Conservation (phyloP, 1,140 invertebrate species). For the Galleria mellonella region DNA sequence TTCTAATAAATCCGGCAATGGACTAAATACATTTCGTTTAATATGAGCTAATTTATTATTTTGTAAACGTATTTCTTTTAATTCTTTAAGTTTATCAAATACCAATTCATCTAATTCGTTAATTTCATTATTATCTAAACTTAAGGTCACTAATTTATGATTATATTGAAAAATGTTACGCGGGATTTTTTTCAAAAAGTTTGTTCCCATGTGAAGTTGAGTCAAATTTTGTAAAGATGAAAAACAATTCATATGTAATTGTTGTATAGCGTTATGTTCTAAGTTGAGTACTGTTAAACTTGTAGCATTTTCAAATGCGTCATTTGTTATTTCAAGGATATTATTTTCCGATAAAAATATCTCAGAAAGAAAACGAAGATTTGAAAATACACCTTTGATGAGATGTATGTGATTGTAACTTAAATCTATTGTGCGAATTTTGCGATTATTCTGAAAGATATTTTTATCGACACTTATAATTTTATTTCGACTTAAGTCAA, state of each 20-base stretch:
- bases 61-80: constrained; percentile 90
- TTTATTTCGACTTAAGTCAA: constrained; percentile 92
- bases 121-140: constrained; percentile 93
- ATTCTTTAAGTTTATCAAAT: constrained; percentile 82
- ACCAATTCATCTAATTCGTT: constrained; percentile 85
- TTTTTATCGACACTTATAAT: constrained; percentile 82
- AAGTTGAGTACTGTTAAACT: constrained; percentile 88
- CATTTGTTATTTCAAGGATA: constrained; percentile 86
- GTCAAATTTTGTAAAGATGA: constrained; percentile 82
- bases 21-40: constrained; percentile 85
- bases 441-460: constrained; percentile 84
- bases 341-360: constrained; percentile 94
- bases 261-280: constrained; percentile 89
- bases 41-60: constrained; percentile 88
- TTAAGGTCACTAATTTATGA: constrained; percentile 85
- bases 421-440: constrained; percentile 87
- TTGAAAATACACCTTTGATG: constrained; percentile 86
- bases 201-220: constrained; percentile 90
- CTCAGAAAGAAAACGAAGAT: constrained; percentile 83
- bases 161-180: constrained; percentile 83
- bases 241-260: constrained; percentile 84
- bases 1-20: constrained; percentile 86
- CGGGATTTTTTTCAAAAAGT: constrained; percentile 87
- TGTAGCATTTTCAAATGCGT: constrained; percentile 86
- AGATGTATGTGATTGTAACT: constrained; percentile 93